A percentile compares a stretch with the other conserved stretches of the same genome.
Conservation (phyloP, 2,797 vertebrate species). For the Lepus oiostolus region DNA sequence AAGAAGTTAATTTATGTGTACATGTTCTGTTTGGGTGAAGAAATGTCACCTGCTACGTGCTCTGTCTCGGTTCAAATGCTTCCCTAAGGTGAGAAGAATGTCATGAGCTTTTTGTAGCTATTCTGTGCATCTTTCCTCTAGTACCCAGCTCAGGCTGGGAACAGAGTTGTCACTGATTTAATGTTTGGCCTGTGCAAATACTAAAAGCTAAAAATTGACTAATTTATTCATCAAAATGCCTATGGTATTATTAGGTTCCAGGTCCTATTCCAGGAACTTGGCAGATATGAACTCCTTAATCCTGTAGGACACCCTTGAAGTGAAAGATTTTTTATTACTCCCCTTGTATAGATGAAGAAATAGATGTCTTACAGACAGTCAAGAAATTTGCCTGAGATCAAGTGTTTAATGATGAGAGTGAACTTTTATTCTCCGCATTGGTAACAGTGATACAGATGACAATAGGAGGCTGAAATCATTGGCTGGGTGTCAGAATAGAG, state of each 20-base stretch:
- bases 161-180: neutral
- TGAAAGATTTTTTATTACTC: neutral
- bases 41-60: neutral
- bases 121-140: neutral
- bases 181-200: neutral
- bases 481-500: neutral
- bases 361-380: neutral
- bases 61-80: neutral
- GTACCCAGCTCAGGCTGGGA: neutral
- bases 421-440: neutral
- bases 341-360: conserved; percentile 3
- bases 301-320: neutral
- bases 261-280: conserved; percentile 10
- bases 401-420: neutral
- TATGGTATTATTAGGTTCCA: neutral
- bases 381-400: neutral
- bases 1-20: neutral
- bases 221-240: conserved; percentile 25
- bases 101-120: neutral
- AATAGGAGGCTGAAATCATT: neutral
- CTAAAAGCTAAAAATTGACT: conserved; percentile 24
- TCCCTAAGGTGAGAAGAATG: neutral
- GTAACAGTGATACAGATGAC: neutral
- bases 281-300: neutral
- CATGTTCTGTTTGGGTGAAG: neutral